Base-by-base conservation (phyloP, 2,113 vertebrate genomes). In the Muntiacus muntjak region DNA sequence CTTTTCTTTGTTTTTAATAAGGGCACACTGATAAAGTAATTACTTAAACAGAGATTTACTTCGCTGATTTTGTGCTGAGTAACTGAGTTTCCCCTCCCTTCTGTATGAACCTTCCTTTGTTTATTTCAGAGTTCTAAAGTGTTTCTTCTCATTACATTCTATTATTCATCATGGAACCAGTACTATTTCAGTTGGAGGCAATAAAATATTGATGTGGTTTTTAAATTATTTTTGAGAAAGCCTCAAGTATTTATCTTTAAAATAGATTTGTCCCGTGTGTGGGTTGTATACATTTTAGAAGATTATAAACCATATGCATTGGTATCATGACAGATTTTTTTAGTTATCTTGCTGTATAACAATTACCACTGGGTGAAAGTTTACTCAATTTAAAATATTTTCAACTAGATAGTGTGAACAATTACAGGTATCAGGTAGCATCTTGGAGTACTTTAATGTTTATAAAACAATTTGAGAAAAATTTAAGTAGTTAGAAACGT, bases 1-100 rank as follows among this genome's bases (percentile, higher is more conserved):
- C 25, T 92, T 91, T 79, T 45, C 93, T 93, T 97, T 97, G 96
- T 92, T 94, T 95, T 85, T 67, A 79, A 40, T 78, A 25, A 67
- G 47, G 33, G 30, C 26, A 40, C 26, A n/a, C 36, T 89, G 60
- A 89, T 91, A 86, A 94, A 86, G 30, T 90, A 89, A 57, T 62
- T 86, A n/a, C 50, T 62, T 82, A 26, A 91, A 55, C 78, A 94
- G 96, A 96, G 74, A 89, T 86, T 67, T 83, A 28, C 85, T 96
- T 95, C 64, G 74, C 92, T 90, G 88, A 76, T 60, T 96, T 95
- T 83, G 21, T 86, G 40, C 57, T 30, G 62, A 81, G 36, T 89
- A 94, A 60, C 57, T 36, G 45, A 94, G 17, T 33, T 82, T 17
- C 67, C 23, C 52, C 17, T 79, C 74, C 6, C n/a, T 57, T 25